A percentile compares a stretch with the other conserved stretches of the same genome.
Conservation (phyloP, 2,113 vertebrate genomes). For the Centropristis striata region DNA sequence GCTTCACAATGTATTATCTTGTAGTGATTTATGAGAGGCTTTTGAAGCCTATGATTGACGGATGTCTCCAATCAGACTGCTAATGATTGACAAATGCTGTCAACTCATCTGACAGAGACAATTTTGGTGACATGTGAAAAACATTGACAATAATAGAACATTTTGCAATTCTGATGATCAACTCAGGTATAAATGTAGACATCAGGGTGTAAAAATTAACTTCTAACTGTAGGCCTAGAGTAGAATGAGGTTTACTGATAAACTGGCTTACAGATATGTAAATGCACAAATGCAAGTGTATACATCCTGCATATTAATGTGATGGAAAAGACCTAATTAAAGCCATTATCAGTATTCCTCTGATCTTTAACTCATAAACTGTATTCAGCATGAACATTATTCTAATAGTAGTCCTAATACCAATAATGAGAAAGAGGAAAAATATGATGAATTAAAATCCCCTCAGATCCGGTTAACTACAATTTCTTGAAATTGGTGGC, state of each 20-base stretch:
- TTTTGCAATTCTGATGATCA: background rate
- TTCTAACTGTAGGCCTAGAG: background rate
- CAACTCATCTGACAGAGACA: constrained; percentile 39
- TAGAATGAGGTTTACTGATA: background rate
- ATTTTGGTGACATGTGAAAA: constrained; percentile 25
- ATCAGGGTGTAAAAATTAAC: background rate
- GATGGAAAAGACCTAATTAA: constrained; percentile 19
- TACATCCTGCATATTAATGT: background rate
- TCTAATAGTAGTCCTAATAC: background rate
- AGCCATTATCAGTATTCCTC: background rate
- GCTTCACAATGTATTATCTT: constrained; percentile 6
- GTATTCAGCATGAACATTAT: background rate
- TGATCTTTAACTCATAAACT: background rate
- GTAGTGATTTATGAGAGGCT: constrained; percentile 18
- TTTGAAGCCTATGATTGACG: constrained; percentile 42
- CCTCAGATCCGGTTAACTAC: background rate
- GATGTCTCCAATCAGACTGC: constrained; percentile 35
- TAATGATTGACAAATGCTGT: constrained; percentile 41
- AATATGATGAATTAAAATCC: background rate
- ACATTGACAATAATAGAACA: constrained; percentile 45
- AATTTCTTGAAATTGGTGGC: background rate
- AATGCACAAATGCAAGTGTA: background rate
- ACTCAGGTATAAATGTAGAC: constrained; percentile 1
- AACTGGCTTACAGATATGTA: background rate
- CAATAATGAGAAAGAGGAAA: background rate